Percentiles rank a stretch among this genome's conserved stretches.
Conservation (phyloP, 2,888 invertebrate species). For the Fissipunctia ypsillon region DNA sequence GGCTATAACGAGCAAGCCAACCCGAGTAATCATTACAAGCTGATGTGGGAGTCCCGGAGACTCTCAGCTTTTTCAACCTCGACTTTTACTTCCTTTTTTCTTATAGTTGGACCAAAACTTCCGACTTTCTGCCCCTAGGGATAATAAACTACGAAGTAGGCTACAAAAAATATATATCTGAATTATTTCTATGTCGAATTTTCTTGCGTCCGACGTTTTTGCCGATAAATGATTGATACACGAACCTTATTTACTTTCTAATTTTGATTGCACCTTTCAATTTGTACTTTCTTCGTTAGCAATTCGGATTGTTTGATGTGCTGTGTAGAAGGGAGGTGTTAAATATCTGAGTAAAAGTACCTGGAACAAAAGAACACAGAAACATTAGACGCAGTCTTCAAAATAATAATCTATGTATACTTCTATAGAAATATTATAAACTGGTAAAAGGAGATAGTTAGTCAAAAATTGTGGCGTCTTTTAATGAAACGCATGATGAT, state of each 20-base stretch:
- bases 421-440: not conserved
- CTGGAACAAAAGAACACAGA: slow-evolving; percentile 50
- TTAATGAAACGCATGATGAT: too few species aligned
- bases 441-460: too few species aligned
- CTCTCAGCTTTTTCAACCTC: slow-evolving; percentile 37
- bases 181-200: slow-evolving; percentile 7
- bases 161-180: slow-evolving; percentile 37
- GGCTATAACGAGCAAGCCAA: slow-evolving; percentile 47
- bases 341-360: slow-evolving; percentile 33
- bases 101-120: slow-evolving; percentile 44
- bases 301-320: not conserved
- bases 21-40: slow-evolving; percentile 52
- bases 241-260: slow-evolving; percentile 23
- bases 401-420: too few species aligned
- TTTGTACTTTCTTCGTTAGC: slow-evolving; percentile 30
- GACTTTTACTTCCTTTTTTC: slow-evolving; percentile 43
- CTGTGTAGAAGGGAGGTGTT: slow-evolving; percentile 10
- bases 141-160: slow-evolving; percentile 34
- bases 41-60: slow-evolving; percentile 10
- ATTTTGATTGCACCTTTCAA: slow-evolving; percentile 22
- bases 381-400: slow-evolving; percentile 30
- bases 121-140: slow-evolving; percentile 47
- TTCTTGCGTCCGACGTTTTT: slow-evolving; percentile 25
- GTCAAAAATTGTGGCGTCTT: too few species aligned
- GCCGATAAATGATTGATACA: slow-evolving; percentile 30